phyloP scores from a whole-genome alignment of 2,797 vertebrate species.

The Sternotherus odoratus region DNA sequence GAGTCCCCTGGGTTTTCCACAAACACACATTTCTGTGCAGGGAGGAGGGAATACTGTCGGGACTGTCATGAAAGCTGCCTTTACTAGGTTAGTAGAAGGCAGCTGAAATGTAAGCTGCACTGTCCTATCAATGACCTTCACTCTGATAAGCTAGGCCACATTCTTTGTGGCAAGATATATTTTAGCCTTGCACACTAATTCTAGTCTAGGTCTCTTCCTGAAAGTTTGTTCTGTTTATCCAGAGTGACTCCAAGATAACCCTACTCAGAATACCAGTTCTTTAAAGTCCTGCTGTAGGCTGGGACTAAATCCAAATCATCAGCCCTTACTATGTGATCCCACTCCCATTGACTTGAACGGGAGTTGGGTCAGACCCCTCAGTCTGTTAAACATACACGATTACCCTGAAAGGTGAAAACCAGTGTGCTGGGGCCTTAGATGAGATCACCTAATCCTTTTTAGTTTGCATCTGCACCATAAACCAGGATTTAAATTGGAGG shows the following conservation, averaged over 20 bases:
- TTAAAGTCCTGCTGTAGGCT: background rate
- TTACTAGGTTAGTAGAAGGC: background rate
- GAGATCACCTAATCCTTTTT: background rate
- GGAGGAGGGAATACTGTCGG: background rate
- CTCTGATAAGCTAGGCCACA: slow-evolving; percentile 42
- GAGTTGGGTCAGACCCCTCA: background rate
- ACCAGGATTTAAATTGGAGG: background rate
- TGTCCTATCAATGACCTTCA: slow-evolving; percentile 33
- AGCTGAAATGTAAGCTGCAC: background rate
- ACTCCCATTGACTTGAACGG: background rate
- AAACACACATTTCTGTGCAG: background rate
- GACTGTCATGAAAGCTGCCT: slow-evolving; percentile 5
- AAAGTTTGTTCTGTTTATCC: background rate
- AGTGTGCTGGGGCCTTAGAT: background rate
- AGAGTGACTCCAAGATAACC: background rate
- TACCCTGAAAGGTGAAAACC: background rate
- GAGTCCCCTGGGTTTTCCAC: background rate
- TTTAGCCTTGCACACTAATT: slow-evolving; percentile 44
- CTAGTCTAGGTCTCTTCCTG: background rate
- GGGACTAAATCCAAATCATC: background rate
- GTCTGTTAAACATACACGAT: background rate
- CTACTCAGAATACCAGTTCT: background rate
- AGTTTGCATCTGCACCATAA: background rate
- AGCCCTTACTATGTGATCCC: background rate
- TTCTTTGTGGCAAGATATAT: slow-evolving; percentile 47